Conservation (phyloP, 2,888 invertebrate genomes). For the Adelphocoris suturalis region DNA sequence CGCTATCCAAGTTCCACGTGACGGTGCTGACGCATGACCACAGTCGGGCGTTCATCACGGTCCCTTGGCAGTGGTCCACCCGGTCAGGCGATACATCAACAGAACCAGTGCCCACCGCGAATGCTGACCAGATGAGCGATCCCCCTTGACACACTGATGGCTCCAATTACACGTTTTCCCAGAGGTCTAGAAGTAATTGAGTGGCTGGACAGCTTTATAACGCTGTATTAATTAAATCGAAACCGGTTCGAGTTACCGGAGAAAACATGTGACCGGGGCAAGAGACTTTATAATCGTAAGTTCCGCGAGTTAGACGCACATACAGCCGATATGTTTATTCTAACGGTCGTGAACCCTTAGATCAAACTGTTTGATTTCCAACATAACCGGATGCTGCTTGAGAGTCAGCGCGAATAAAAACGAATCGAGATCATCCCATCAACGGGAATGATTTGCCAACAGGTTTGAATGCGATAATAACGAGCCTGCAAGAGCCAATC, state of each 20-base stretch:
- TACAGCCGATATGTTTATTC: background rate
- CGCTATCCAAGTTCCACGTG: background rate
- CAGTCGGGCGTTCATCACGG: conserved; percentile 22
- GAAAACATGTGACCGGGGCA: conserved; percentile 24
- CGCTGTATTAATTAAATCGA: conserved; percentile 4
- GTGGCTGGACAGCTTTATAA: background rate
- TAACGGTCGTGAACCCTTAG: conserved; percentile 41
- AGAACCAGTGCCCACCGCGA: background rate
- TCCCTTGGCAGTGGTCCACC: conserved; percentile 17
- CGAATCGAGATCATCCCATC: background rate
- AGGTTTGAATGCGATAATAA: background rate
- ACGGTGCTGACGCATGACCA: background rate
- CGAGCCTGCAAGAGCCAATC: background rate
- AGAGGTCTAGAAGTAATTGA: background rate
- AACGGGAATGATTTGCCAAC: background rate
- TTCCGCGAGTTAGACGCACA: background rate
- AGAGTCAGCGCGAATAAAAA: background rate
- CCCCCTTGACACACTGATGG: conserved; percentile 40
- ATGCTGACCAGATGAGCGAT: background rate
- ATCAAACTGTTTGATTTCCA: conserved; percentile 21
- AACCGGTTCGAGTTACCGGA: conserved; percentile 18
- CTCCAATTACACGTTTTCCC: conserved; percentile 48
- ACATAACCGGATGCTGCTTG: background rate
- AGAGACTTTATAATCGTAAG: conserved; percentile 31
- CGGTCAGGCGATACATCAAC: conserved; percentile 31